These are phyloP conservation scores for Troilus luridus DNA, from an alignment of 2,888 invertebrate genomes.

Conservation along the genomic window DNA sequence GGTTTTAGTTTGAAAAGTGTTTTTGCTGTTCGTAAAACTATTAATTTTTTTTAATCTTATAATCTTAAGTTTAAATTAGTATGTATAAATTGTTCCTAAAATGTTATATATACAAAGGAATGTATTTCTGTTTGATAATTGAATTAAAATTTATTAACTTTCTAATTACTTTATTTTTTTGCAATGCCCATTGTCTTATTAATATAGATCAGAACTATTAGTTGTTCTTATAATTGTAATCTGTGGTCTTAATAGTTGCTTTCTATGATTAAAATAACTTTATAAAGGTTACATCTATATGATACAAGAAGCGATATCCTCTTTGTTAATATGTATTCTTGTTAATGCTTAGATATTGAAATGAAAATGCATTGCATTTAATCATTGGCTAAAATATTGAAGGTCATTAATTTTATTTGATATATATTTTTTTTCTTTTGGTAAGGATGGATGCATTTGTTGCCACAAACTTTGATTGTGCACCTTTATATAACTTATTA, in stretches of 20 bases:
- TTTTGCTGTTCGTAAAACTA: background rate
- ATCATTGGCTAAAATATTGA: background rate
- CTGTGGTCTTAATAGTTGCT: slow-evolving; percentile 32
- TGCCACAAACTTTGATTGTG: slow-evolving; percentile 7
- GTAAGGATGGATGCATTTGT: slow-evolving; percentile 23
- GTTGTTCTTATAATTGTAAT: slow-evolving; percentile 33
- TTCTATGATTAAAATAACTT: slow-evolving; percentile 22
- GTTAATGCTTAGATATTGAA: slow-evolving; percentile 20
- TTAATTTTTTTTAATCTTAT: slow-evolving; percentile 4
- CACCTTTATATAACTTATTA: slow-evolving; percentile 49
- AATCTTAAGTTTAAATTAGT: slow-evolving; percentile 8
- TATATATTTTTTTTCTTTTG: background rate
- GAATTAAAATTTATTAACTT: slow-evolving; percentile 26
- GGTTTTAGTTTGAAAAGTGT: background rate
- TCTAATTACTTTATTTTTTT: background rate
- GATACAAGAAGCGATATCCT: slow-evolving; percentile 10
- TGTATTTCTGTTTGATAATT: slow-evolving; percentile 34
- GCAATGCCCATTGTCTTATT: background rate
- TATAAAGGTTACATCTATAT: slow-evolving; percentile 1
- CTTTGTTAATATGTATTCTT: slow-evolving; percentile 22
- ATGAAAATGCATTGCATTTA: slow-evolving; percentile 29
- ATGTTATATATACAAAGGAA: background rate
- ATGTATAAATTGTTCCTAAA: slow-evolving; percentile 42
- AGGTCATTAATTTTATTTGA: background rate
- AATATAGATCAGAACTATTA: slow-evolving; percentile 16